phyloP scores from a whole-genome alignment of 2,113 vertebrate species.

The Rynchops niger region DNA sequence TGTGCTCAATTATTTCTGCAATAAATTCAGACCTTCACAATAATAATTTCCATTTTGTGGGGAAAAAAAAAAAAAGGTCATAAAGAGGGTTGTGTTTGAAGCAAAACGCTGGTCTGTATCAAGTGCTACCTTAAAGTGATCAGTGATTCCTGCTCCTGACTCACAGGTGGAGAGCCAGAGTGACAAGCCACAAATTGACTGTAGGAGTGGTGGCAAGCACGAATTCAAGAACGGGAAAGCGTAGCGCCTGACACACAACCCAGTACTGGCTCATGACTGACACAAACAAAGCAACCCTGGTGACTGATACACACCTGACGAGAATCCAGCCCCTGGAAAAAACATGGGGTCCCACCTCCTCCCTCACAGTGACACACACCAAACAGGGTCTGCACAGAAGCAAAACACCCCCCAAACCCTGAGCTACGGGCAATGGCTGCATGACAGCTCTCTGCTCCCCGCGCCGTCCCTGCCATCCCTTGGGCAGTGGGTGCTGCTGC shows the following conservation, averaged over 20 bases:
- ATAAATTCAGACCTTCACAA: background rate
- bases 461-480: no score
- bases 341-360: background rate
- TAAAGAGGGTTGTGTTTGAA: background rate
- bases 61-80: no score
- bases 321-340: background rate
- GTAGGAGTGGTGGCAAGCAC: background rate
- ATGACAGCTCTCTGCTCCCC: rapidly evolving
- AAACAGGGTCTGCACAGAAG: background rate
- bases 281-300: background rate
- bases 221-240: background rate
- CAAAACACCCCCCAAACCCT: background rate
- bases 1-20: background rate
- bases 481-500: background rate
- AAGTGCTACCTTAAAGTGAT: background rate
- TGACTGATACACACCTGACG: background rate
- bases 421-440: background rate
- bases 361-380: background rate
- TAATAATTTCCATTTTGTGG: background rate
- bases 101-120: background rate
- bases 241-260: background rate
- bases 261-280: background rate
- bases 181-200: background rate
- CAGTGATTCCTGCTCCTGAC: background rate
- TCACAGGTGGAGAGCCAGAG: background rate